Percentiles rank a stretch among this genome's conserved stretches.
Evolutionary conservation across 2,797 vertebrate genomes (phyloP).

Genomic region (Xerus rutilus): DNA sequence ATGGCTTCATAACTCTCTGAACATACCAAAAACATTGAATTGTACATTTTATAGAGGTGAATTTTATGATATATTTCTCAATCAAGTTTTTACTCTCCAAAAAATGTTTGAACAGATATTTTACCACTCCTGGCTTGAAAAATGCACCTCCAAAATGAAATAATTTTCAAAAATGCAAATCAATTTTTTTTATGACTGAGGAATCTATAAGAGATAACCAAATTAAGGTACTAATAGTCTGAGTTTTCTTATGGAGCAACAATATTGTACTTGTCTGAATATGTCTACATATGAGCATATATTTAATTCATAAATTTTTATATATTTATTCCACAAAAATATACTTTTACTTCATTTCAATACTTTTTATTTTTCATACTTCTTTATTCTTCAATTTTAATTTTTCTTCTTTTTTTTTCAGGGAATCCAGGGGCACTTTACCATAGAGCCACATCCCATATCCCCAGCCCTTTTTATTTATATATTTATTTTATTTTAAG

Average conservation of each 20-base stretch:
- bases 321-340: background rate
- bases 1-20: background rate
- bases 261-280: background rate
- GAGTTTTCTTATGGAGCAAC: background rate
- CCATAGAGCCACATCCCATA: too few relatives aligned
- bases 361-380: background rate
- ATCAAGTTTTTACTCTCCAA: background rate
- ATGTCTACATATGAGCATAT: background rate
- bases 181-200: background rate
- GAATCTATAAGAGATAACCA: background rate
- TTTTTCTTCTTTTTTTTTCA: background rate
- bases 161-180: background rate
- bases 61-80: background rate
- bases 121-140: background rate
- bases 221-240: background rate
- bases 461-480: too few relatives aligned
- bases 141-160: background rate
- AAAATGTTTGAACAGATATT: background rate
- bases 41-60: background rate
- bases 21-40: background rate
- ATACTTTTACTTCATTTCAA: background rate
- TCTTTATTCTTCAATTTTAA: conserved; percentile 22
- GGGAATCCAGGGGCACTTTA: too few relatives aligned
- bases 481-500: too few relatives aligned
- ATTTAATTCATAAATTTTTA: background rate